These are phyloP conservation scores for Vultur gryphus DNA, from an alignment of 2,797 vertebrate genomes.

Conservation along the genomic window DNA sequence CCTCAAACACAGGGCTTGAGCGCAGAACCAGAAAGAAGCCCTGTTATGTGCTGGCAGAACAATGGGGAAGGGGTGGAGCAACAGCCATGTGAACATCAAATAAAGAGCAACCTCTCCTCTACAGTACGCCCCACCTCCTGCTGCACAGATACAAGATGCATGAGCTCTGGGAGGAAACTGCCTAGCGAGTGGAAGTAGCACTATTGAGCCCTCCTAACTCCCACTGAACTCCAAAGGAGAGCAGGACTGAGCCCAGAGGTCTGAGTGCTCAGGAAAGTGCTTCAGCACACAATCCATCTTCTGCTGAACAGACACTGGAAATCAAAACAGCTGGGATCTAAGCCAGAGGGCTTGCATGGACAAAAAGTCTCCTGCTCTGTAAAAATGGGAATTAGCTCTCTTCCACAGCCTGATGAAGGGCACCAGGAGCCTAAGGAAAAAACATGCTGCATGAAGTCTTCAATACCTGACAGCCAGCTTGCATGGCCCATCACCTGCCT, in stretches of 20 bases:
- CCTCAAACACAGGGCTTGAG: not conserved
- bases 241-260: not conserved
- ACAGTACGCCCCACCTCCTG: not conserved
- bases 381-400: not conserved
- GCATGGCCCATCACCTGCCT: not conserved
- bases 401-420: not conserved
- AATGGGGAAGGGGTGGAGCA: not conserved
- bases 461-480: not conserved
- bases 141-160: not conserved
- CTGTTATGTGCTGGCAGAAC: not conserved
- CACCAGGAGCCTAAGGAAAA: not conserved
- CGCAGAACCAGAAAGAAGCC: not conserved
- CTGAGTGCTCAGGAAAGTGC: not conserved
- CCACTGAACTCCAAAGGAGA: not conserved
- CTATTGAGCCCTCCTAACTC: not conserved
- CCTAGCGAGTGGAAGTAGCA: not conserved
- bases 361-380: not conserved
- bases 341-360: not conserved
- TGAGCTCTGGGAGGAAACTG: not conserved
- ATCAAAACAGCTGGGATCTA: not conserved
- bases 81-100: not conserved
- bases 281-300: not conserved
- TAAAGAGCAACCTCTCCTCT: not conserved
- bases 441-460: not conserved
- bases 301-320: not conserved